Percentiles rank a stretch among this genome's conserved stretches.
phyloP scores from a whole-genome alignment of 1,140 invertebrate genomes.

The Drosophila kepulauana region DNA sequence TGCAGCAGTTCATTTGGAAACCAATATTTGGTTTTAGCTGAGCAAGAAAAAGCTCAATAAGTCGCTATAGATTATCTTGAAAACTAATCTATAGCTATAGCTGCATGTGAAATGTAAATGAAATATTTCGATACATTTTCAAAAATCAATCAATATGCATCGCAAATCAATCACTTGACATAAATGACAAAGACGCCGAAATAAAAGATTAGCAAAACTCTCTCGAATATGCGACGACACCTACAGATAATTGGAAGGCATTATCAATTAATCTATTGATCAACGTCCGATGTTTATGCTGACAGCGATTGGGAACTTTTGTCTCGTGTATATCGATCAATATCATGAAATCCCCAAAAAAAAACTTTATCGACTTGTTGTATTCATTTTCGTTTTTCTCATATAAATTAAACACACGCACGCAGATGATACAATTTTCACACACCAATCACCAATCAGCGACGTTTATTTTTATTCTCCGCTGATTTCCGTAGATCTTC shows the following conservation, averaged over 20 bases:
- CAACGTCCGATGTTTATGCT: constrained; percentile 26
- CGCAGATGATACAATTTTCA: constrained; percentile 68
- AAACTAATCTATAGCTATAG: too few relatives aligned
- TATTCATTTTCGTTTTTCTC: constrained; percentile 25
- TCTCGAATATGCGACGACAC: constrained; percentile 17
- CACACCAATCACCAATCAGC: constrained; percentile 82
- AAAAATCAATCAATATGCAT: not conserved
- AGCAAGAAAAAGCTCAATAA: constrained; percentile 27
- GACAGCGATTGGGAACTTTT: constrained; percentile 28
- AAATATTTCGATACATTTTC: not conserved
- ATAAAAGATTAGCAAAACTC: constrained; percentile 23
- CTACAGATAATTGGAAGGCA: constrained; percentile 11
- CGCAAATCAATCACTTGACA: constrained; percentile 14
- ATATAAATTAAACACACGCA: constrained; percentile 34
- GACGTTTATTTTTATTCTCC: constrained; percentile 37
- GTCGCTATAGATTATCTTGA: not conserved
- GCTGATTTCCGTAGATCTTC: constrained; percentile 62
- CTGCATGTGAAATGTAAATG: too few relatives aligned
- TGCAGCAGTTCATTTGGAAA: constrained; percentile 40
- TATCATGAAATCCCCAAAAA: constrained; percentile 25
- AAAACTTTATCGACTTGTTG: constrained; percentile 4
- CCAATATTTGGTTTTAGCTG: constrained; percentile 46
- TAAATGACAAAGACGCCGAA: not conserved
- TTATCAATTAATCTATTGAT: constrained; percentile 38
- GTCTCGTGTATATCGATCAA: constrained; percentile 74